Evolutionary conservation across 2,888 invertebrate genomes (phyloP), one percentile per base, ranked within the genome.

Genomic region (Sicus ferrugineus): DNA sequence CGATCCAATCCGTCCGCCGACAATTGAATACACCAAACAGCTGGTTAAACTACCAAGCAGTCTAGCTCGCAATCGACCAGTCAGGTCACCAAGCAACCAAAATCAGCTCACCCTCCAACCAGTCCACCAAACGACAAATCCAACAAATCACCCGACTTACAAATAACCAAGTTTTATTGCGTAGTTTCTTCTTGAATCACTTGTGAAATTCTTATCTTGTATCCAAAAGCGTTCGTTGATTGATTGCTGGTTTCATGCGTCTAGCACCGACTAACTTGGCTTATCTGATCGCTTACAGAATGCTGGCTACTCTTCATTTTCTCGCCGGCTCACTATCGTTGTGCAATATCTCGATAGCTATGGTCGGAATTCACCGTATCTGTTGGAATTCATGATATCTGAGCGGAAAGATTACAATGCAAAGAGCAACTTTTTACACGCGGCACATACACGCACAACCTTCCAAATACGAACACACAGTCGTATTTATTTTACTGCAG

Each of bases 371-470:
- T n/a, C n/a, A n/a, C n/a, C n/a, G n/a, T 56, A 28, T 42, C 34
- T 54, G 68, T 28, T 34, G 21, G 14, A 73, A 79, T 80, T 77
- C 77, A 78, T 77, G 76, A 76, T 79, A 72, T 73, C 72, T 73
- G 48, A 48, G 71, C 70, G 81, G 82, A 80, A 79, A 82, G 79
- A 82, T 80, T 78, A 76, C 67, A 68, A 67, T 66, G 70, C 73
- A 69, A 69, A 73, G 73, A 73, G 73, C 74, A 73, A 73, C 70
- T 71, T 67, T 74, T 75, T 72, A 73, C 11, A 50, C 34, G 61
- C 11, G 50, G 3, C 42, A 56, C 31, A 61, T 28, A 66, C 16
- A 23, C 30, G 62, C 7, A 67, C 19, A 46, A 16, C 23, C n/a
- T 46, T 16, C n/a, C 38, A 34, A 11, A n/a, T 31, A 58, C 11